phyloP scores from a whole-genome alignment of 2,113 vertebrate species.

The Bos indicus region DNA sequence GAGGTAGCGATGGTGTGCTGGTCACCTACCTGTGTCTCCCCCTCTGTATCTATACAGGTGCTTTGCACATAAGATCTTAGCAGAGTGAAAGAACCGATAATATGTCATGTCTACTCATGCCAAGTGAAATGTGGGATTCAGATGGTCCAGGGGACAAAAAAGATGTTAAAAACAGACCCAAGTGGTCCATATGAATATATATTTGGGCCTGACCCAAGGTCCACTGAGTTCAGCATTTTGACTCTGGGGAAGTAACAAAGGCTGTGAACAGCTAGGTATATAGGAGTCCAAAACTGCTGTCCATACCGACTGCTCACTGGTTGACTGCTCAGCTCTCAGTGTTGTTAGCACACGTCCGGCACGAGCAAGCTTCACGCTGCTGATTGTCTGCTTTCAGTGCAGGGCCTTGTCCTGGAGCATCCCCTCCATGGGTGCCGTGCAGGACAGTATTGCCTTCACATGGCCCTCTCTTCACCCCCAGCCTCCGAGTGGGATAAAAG shows the following conservation, averaged over 20 bases:
- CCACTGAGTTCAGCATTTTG: neutral
- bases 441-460: too few species aligned
- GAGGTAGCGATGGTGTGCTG: neutral
- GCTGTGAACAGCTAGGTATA: neutral
- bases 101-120: neutral
- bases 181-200: neutral
- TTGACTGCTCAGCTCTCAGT: neutral
- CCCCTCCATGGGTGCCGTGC: neutral
- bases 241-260: neutral
- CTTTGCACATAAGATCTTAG: neutral
- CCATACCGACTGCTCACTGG: rapidly evolving
- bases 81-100: neutral
- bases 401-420: too few species aligned
- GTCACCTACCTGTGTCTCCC: neutral
- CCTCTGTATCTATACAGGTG: neutral
- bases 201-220: neutral
- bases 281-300: neutral
- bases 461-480: neutral
- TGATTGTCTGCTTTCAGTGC: neutral
- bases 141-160: neutral
- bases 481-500: neutral
- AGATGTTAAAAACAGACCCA: neutral
- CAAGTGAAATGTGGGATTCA: neutral
- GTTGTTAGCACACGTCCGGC: neutral
- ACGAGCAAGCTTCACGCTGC: neutral